A percentile compares a stretch with the other conserved stretches of the same genome.
Conservation (phyloP, 2,797 vertebrate genomes). For the Neoniphon sammara region DNA sequence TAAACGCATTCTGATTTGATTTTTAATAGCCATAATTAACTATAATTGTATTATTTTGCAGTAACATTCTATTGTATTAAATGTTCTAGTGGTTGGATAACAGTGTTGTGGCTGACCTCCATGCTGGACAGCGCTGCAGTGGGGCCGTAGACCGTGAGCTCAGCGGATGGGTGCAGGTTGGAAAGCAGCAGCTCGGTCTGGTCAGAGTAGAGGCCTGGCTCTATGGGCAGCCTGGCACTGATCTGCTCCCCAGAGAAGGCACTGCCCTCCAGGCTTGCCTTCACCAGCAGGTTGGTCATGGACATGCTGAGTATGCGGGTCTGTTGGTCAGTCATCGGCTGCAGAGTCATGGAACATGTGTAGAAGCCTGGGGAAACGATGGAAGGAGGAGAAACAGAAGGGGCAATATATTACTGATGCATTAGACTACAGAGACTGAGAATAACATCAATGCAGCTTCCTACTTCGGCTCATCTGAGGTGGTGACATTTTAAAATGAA, state of each 20-base stretch:
- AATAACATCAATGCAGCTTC: background rate
- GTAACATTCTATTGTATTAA: background rate
- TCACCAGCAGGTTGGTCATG: slow-evolving; percentile 83
- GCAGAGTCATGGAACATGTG: slow-evolving; percentile 86
- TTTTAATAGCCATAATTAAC: background rate
- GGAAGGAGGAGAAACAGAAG: slow-evolving; percentile 10
- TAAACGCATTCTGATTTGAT: no score
- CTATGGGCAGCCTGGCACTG: slow-evolving; percentile 83
- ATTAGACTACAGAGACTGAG: background rate
- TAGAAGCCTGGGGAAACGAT: slow-evolving; percentile 85
- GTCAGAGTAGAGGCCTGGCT: slow-evolving; percentile 88
- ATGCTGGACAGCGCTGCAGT: slow-evolving; percentile 83
- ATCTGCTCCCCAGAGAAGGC: slow-evolving; percentile 78
- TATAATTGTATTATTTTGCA: background rate
- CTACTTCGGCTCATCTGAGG: no score
- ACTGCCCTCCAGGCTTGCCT: slow-evolving; percentile 78
- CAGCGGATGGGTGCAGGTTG: slow-evolving; percentile 83
- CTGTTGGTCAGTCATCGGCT: slow-evolving; percentile 86
- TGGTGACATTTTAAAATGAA: background rate
- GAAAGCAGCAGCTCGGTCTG: slow-evolving; percentile 89
- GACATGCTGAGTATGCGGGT: slow-evolving; percentile 84
- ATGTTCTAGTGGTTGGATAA: fast-evolving
- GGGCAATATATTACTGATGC: slow-evolving; percentile 21
- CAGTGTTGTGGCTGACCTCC: slow-evolving; percentile 82
- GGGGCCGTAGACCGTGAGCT: slow-evolving; percentile 89